Conservation (phyloP, 1,140 invertebrate genomes). For the Dendrolimus punctatus region DNA sequence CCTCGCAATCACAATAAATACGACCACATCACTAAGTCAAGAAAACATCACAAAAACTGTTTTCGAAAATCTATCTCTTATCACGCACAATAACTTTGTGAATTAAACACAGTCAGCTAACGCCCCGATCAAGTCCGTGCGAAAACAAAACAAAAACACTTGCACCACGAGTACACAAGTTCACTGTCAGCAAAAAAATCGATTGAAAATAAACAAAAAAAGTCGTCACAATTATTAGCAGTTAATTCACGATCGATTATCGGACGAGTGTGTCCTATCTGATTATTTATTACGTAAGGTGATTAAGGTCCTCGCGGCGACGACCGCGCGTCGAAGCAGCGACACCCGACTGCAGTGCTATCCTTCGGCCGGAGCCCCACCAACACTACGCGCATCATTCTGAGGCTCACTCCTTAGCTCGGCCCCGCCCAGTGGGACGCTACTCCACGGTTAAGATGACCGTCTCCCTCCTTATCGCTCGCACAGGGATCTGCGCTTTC, state of each 20-base stretch:
- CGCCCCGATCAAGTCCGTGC: slow-evolving; percentile 42
- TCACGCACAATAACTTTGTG: slow-evolving; percentile 19
- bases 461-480: slow-evolving; percentile 54
- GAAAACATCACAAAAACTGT: slow-evolving; percentile 19
- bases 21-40: slow-evolving; percentile 32
- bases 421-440: slow-evolving; percentile 70
- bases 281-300: slow-evolving; percentile 63
- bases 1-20: slow-evolving; percentile 14
- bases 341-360: slow-evolving; percentile 66
- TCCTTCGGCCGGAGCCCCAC: slow-evolving; percentile 62
- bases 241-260: slow-evolving; percentile 61
- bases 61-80: slow-evolving; percentile 16
- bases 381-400: slow-evolving; percentile 53
- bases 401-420: slow-evolving; percentile 65
- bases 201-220: slow-evolving; percentile 27
- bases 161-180: slow-evolving; percentile 42
- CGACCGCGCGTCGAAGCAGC: slow-evolving; percentile 54
- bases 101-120: slow-evolving; percentile 38
- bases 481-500: slow-evolving; percentile 13
- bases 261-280: slow-evolving; percentile 44
- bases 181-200: slow-evolving; percentile 19
- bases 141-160: slow-evolving; percentile 58
- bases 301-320: slow-evolving; percentile 35
- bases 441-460: slow-evolving; percentile 63
- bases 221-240: slow-evolving; percentile 27